Evolutionary conservation across 2,888 invertebrate genomes (phyloP), one percentile per base, ranked within the genome.

Genomic region (Mesoligia furuncula): DNA sequence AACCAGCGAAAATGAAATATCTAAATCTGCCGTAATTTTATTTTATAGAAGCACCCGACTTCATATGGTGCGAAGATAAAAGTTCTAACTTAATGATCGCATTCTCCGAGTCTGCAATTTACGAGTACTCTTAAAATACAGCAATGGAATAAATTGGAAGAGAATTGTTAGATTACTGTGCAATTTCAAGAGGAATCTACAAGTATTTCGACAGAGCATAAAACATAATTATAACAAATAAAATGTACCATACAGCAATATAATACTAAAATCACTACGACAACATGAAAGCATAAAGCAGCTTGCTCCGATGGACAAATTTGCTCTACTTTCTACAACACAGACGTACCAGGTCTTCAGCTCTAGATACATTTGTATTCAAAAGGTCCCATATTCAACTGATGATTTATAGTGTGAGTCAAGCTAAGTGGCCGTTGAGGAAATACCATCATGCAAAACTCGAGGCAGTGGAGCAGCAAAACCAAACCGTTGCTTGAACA

Each of bases 401-500:
- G 81, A 78, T 77, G 77, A 80, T 71, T 75, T 75, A 78, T 75
- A 72, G 71, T 83, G 76, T 89, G 84, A 91, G 79, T 90, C 88
- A 90, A 77, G 75, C 65, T 77, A 81, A 83, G 75, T 87, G 83
- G 85, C 83, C 85, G 85, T 88, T 89, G 88, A 88, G 89, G 89
- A 90, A 92, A 91, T 89, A 90, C 89, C 89, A 91, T 87, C 87
- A 88, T 89, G 90, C 88, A 90, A 91, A 91, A 86, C 66, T 80
- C 64, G 70, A 80, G 73, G 74, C 72, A 84, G 80, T 82, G 45
- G 80, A 87, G 82, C 81, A 87, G 81, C 80, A 59, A 68, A 87
- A 87, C 80, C 87, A 85, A 88, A 85, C 88, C 87, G 88, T 88
- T 85, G 86, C 79, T 88, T 85, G 77, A 90, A 90, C 91, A 91